Percentiles rank a stretch among this genome's conserved stretches.
phyloP scores from a whole-genome alignment of 2,113 vertebrate species.

The Uria aalge region DNA sequence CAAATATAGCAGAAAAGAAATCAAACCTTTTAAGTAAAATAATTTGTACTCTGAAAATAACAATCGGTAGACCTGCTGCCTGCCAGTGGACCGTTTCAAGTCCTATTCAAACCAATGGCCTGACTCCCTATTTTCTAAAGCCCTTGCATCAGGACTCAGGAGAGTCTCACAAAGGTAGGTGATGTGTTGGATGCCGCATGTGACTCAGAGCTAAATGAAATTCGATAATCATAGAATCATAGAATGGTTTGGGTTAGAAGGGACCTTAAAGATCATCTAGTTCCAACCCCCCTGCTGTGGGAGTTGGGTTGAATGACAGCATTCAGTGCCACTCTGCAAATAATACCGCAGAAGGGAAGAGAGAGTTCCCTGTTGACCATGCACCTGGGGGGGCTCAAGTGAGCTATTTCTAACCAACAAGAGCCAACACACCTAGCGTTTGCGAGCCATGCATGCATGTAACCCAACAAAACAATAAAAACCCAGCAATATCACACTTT shows the following conservation, averaged over 20 bases:
- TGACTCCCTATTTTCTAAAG: background rate
- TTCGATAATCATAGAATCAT: background rate
- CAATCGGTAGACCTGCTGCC: background rate
- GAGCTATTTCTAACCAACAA: background rate
- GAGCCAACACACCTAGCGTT: background rate
- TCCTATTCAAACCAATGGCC: background rate
- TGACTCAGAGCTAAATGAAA: background rate
- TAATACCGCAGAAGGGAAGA: background rate
- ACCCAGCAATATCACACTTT: background rate
- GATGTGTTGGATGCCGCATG: rapidly evolving
- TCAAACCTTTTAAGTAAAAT: background rate
- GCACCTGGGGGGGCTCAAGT: background rate
- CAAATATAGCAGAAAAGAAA: background rate
- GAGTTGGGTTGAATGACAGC: background rate
- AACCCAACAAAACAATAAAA: background rate
- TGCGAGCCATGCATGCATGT: background rate
- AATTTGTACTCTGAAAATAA: background rate
- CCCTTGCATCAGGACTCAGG: background rate
- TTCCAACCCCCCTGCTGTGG: too few relatives aligned
- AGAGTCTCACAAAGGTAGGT: background rate
- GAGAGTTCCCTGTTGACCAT: background rate
- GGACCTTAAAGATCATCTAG: too few relatives aligned
- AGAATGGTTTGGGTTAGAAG: too few relatives aligned
- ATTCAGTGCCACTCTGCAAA: background rate
- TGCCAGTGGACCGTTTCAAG: background rate